phyloP scores from a whole-genome alignment of 2,797 vertebrate species.

The Bradypodion pumilum region DNA sequence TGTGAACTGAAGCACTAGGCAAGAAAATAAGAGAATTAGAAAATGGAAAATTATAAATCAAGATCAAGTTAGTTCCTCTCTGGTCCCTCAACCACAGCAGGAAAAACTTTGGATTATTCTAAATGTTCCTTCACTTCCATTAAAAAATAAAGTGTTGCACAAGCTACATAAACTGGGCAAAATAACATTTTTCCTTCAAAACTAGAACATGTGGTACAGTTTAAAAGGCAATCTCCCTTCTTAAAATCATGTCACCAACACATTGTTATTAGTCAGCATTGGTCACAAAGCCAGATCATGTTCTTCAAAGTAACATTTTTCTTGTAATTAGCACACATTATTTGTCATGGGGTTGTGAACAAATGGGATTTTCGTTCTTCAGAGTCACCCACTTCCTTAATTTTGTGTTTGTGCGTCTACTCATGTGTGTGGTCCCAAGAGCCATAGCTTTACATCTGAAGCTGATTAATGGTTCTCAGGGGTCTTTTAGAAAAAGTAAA shows the following conservation, averaged over 20 bases:
- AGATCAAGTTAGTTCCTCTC: too few relatives aligned
- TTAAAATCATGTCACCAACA: too few relatives aligned
- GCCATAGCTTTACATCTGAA: too few relatives aligned
- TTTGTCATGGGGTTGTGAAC: background rate
- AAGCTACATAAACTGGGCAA: background rate
- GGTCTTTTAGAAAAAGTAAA: too few relatives aligned
- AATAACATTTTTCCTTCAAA: background rate
- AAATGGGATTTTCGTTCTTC: background rate
- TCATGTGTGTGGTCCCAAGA: too few relatives aligned
- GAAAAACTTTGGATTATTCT: slow-evolving; percentile 32
- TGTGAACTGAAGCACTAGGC: slow-evolving; percentile 14
- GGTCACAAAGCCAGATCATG: background rate
- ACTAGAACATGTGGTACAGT: background rate
- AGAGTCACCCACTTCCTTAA: background rate
- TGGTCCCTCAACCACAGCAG: background rate
- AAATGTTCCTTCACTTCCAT: slow-evolving; percentile 47
- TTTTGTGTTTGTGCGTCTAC: background rate
- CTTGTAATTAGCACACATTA: too few relatives aligned
- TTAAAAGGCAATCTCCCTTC: too few relatives aligned
- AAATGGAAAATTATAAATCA: too few relatives aligned
- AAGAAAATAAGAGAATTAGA: slow-evolving; percentile 2
- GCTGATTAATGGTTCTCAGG: too few relatives aligned
- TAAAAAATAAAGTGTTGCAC: slow-evolving; percentile 31
- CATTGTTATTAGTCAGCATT: too few relatives aligned
- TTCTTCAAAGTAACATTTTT: background rate